Evolutionary conservation across 1,140 invertebrate species (phyloP).

Genomic region (Amyelois transitella): DNA sequence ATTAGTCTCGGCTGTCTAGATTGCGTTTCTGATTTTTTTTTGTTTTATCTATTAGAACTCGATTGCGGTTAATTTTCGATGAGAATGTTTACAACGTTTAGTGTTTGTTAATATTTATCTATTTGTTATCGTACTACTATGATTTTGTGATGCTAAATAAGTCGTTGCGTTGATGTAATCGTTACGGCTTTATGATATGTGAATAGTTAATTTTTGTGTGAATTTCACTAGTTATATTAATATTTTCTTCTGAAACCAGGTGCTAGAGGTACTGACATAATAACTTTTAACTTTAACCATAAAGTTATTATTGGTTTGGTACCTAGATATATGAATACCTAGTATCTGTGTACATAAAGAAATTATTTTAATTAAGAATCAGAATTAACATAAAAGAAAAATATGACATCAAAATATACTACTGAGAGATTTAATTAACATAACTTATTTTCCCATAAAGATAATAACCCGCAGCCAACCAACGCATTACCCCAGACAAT

Average conservation of each 20-base stretch:
- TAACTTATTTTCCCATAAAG: background rate
- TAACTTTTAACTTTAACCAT: no score
- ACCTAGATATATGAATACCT: no score
- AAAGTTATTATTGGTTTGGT: no score
- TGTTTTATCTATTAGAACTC: slow-evolving; percentile 54
- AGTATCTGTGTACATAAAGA: no score
- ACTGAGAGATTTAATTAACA: background rate
- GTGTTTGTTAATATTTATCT: slow-evolving; percentile 10
- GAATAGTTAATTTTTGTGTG: no score
- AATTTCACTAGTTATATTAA: no score
- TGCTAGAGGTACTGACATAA: no score
- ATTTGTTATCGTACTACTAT: slow-evolving; percentile 1
- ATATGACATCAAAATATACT: background rate
- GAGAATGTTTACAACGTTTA: slow-evolving; percentile 8
- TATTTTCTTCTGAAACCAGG: no score
- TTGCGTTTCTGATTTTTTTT: slow-evolving; percentile 49
- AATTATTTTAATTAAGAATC: no score
- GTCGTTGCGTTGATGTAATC: background rate
- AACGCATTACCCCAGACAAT: slow-evolving; percentile 21
- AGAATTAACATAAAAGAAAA: no score
- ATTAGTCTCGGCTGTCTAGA: slow-evolving; percentile 50
- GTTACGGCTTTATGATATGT: background rate
- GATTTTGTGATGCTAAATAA: no score
- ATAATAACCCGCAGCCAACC: slow-evolving; percentile 4
- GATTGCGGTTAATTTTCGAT: slow-evolving; percentile 27